These are phyloP conservation scores for Basileuterus tristriatus DNA, from an alignment of 2,797 vertebrate genomes.

Conservation along the genomic window DNA sequence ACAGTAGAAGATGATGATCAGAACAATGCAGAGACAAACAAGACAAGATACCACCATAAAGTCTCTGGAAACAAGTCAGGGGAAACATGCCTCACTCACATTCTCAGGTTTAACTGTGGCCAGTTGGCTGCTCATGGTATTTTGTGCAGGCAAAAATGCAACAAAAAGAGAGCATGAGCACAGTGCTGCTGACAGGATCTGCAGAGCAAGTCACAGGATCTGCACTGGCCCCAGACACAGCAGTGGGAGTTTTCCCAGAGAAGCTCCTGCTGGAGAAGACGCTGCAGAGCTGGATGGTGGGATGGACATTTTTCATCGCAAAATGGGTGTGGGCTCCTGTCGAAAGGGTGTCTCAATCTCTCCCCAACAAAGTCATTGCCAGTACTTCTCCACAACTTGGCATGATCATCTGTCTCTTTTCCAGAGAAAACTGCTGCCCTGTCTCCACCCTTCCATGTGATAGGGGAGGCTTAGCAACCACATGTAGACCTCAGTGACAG, in stretches of 20 bases:
- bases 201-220: not conserved
- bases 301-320: not conserved
- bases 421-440: constrained; percentile 52
- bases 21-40: not conserved
- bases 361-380: constrained; percentile 4
- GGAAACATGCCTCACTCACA: not conserved
- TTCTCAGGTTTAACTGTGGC: fast-evolving
- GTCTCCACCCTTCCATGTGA: constrained; percentile 46
- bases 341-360: constrained; percentile 25
- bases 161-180: not conserved
- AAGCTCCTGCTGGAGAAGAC: not conserved
- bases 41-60: not conserved
- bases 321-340: constrained; percentile 49
- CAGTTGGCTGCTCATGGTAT: not conserved
- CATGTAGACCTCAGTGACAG: not conserved
- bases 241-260: constrained; percentile 38
- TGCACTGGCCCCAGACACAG: not conserved
- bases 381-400: constrained; percentile 33
- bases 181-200: not conserved
- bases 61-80: not conserved
- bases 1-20: not conserved
- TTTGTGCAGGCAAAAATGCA: not conserved
- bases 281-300: not conserved
- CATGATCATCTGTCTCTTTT: not conserved
- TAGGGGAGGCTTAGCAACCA: constrained; percentile 1